Percentiles rank a stretch among this genome's conserved stretches.
Evolutionary conservation across 2,113 vertebrate species (phyloP).

Genomic region (Petromus typicus): DNA sequence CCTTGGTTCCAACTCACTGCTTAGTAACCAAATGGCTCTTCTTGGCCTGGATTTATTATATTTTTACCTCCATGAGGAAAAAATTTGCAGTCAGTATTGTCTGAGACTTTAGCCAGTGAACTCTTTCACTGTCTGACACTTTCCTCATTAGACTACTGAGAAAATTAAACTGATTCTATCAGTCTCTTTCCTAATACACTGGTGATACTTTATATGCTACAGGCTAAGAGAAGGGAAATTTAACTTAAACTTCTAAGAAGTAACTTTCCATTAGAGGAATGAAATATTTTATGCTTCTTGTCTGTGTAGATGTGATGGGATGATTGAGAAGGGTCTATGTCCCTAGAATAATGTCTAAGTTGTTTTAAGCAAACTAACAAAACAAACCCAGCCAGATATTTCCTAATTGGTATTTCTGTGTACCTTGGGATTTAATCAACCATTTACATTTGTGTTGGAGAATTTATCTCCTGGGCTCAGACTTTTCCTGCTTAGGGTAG

Average conservation of each 20-base stretch:
- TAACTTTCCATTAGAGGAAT: conserved; percentile 34
- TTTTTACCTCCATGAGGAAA: conserved; percentile 41
- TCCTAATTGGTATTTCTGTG: background rate
- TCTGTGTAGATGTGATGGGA: background rate
- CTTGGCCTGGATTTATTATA: conserved; percentile 55
- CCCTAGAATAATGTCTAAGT: background rate
- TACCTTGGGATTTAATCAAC: background rate
- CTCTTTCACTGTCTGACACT: conserved; percentile 42
- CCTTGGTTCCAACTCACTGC: conserved; percentile 53
- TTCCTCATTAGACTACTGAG: conserved; percentile 63
- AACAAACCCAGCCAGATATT: background rate
- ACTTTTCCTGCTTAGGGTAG: background rate
- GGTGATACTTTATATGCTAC: conserved; percentile 45
- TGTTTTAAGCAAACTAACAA: conserved; percentile 49
- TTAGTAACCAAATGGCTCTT: conserved; percentile 59
- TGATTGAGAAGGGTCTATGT: background rate
- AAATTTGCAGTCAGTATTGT: conserved; percentile 15
- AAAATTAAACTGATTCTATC: conserved; percentile 72
- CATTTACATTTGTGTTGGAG: background rate
- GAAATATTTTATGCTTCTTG: conserved; percentile 45
- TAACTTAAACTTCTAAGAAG: conserved; percentile 54
- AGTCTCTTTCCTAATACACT: conserved; percentile 40
- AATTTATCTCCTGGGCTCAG: background rate
- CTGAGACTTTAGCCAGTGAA: conserved; percentile 51
- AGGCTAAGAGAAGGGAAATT: conserved; percentile 36